phyloP scores from a whole-genome alignment of 53 echinoderm and acorn worm species.

The Paracentrotus lividus region DNA sequence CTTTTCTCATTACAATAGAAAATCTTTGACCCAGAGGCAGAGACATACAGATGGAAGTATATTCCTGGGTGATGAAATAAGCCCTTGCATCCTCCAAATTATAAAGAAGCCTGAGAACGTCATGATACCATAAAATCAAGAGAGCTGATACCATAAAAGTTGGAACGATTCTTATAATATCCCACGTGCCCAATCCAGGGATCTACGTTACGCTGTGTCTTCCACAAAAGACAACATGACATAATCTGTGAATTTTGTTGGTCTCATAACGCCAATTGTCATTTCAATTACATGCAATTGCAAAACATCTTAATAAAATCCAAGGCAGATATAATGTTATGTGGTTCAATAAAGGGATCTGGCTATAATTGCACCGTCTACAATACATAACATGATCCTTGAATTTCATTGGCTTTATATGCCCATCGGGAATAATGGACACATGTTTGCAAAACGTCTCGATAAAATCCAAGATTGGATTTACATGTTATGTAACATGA shows the following conservation, averaged over 20 bases:
- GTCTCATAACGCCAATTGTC: not conserved
- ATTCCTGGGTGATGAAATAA: not conserved
- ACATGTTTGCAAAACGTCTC: too few species aligned
- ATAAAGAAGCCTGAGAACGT: not conserved
- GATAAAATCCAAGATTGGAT: not conserved
- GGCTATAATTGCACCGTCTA: too few species aligned
- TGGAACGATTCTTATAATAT: not conserved
- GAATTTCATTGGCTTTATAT: not conserved
- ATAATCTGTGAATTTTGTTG: not conserved
- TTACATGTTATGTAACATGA: too few species aligned
- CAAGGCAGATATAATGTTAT: too few species aligned
- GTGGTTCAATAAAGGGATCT: too few species aligned
- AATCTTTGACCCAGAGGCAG: not conserved
- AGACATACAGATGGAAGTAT: not conserved
- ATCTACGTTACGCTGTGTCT: not conserved
- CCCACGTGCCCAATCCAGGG: not conserved
- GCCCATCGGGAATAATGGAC: too few species aligned
- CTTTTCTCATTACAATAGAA: not conserved
- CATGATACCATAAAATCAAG: too few species aligned
- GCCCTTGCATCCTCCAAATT: not conserved
- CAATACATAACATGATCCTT: not conserved
- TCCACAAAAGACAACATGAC: not conserved
- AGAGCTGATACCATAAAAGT: not conserved
- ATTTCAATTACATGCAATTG: not conserved
- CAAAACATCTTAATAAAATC: not conserved